These are phyloP conservation scores for Paramormyrops hopkinsi DNA, from an alignment of 2,797 vertebrate species.

Conservation along the genomic window DNA sequence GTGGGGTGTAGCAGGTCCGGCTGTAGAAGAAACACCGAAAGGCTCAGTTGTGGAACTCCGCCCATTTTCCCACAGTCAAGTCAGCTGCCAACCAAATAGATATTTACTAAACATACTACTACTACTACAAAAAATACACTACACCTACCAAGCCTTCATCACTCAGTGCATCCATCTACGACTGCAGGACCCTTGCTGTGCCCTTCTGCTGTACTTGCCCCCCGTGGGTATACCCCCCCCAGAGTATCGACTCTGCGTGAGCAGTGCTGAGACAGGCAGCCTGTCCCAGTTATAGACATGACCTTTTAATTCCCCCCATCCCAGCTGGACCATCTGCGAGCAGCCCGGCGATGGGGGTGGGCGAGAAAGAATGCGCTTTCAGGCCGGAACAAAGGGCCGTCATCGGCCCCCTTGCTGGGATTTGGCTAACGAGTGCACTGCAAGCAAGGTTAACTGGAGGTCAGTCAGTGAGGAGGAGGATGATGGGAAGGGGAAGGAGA, in stretches of 20 bases:
- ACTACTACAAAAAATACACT: neutral
- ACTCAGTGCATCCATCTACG: neutral
- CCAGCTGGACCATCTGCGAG: neutral
- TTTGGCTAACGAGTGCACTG: neutral
- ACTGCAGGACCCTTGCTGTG: neutral
- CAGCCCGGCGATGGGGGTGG: neutral
- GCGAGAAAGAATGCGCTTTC: neutral
- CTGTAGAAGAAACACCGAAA: conserved; percentile 14
- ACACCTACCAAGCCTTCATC: neutral
- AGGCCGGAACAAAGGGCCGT: neutral
- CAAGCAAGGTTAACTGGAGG: neutral
- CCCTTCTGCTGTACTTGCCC: neutral
- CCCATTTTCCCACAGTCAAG: neutral
- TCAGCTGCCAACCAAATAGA: neutral
- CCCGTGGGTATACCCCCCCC: neutral
- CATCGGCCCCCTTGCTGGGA: conserved; percentile 4
- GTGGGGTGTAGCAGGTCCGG: conserved; percentile 66
- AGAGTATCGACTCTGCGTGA: neutral
- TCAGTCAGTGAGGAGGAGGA: neutral
- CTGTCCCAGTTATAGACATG: neutral
- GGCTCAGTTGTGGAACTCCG: neutral
- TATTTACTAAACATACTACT: neutral
- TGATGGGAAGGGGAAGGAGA: neutral
- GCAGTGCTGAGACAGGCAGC: neutral
- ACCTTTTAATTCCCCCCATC: conserved; percentile 4